Percentiles rank a stretch among this genome's conserved stretches.
Evolutionary conservation across 2,797 vertebrate genomes (phyloP).

Genomic region (Falco columbarius): DNA sequence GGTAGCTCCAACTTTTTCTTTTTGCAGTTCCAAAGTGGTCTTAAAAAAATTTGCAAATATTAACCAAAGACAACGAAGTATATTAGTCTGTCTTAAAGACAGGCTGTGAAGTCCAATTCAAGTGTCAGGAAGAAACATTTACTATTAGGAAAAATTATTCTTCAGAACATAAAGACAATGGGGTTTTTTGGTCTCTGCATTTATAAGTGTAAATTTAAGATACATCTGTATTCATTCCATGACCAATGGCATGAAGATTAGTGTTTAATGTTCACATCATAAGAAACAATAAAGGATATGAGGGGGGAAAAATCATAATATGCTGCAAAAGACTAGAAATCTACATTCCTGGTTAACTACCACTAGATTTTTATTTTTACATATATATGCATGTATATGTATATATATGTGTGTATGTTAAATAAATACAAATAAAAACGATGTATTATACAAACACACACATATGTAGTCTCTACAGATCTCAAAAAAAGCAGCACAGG

Average conservation of each 20-base stretch:
- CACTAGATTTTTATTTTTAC: background rate
- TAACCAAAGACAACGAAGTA: background rate
- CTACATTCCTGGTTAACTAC: background rate
- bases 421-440: background rate
- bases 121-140: background rate
- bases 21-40: background rate
- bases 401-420: background rate
- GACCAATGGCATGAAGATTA: background rate
- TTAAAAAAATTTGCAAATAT: background rate
- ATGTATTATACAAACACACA: background rate
- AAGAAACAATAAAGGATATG: background rate
- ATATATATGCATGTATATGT: background rate
- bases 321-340: background rate
- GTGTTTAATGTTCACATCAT: background rate
- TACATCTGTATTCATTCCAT: background rate
- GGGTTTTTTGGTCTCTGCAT: background rate
- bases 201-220: background rate
- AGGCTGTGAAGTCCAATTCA: background rate
- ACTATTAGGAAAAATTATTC: background rate
- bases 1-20: background rate
- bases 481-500: constrained; percentile 52
- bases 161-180: background rate
- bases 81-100: background rate
- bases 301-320: background rate
- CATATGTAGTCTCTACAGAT: background rate